phyloP scores from a whole-genome alignment of 2,888 invertebrate genomes.

The Autographa gamma region DNA sequence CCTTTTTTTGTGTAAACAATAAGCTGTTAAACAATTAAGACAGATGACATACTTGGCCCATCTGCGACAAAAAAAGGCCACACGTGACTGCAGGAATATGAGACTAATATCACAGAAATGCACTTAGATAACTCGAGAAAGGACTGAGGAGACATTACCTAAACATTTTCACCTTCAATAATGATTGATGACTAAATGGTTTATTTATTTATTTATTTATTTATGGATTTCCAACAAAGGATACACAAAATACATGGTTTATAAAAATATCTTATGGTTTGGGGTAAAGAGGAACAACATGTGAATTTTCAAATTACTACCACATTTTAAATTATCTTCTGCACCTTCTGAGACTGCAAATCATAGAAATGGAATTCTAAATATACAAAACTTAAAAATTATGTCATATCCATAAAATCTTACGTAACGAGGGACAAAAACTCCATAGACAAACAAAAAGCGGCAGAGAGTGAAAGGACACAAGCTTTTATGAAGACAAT shows the following conservation, averaged over 20 bases:
- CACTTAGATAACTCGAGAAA: conserved; percentile 51
- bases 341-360: background rate
- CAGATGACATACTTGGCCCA: conserved; percentile 74
- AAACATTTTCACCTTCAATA: conserved; percentile 20
- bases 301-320: background rate
- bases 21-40: conserved; percentile 82
- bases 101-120: conserved; percentile 73
- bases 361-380: background rate
- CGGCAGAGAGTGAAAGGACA: conserved; percentile 70
- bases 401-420: conserved; percentile 61
- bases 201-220: too few species aligned
- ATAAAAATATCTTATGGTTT: too few species aligned
- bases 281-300: background rate
- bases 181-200: background rate
- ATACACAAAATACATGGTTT: too few species aligned
- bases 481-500: conserved; percentile 71
- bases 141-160: conserved; percentile 41
- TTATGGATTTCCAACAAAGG: too few species aligned
- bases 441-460: conserved; percentile 68
- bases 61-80: conserved; percentile 76
- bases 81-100: conserved; percentile 76
- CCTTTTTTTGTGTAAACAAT: conserved; percentile 66
- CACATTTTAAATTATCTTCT: background rate
- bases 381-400: conserved; percentile 18
- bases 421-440: conserved; percentile 59